Evolutionary conservation across 1,140 invertebrate species (phyloP).

Genomic region (Lethrus apterus): DNA sequence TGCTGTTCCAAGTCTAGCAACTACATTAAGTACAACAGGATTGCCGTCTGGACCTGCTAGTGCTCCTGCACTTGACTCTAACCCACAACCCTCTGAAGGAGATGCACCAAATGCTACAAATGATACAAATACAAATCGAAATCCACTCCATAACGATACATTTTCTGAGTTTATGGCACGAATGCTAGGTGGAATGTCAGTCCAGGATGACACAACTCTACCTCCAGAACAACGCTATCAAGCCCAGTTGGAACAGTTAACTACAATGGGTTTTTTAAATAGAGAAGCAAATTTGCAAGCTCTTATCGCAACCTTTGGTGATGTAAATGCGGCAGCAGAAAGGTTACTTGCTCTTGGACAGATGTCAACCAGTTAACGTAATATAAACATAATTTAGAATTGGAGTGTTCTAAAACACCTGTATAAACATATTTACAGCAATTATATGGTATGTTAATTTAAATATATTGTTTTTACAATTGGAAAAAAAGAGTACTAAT

Average conservation of each 20-base stretch:
- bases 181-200: conserved; percentile 65
- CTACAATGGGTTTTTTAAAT: conserved; percentile 96
- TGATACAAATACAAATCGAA: background rate
- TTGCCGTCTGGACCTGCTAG: conserved; percentile 1
- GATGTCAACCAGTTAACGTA: conserved; percentile 71
- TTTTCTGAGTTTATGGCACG: conserved; percentile 67
- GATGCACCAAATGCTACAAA: too few species aligned
- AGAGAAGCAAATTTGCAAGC: conserved; percentile 96
- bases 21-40: conserved; percentile 17
- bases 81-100: too few species aligned
- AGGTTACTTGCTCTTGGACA: conserved; percentile 74
- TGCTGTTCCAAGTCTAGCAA: conserved; percentile 71
- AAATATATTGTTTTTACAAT: too few species aligned
- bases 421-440: too few species aligned
- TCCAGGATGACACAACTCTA: conserved; percentile 42
- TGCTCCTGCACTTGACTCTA: conserved; percentile 4
- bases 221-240: conserved; percentile 95
- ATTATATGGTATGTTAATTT: too few species aligned
- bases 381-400: too few species aligned
- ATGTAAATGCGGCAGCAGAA: conserved; percentile 94
- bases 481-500: too few species aligned
- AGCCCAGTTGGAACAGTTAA: conserved; percentile 87
- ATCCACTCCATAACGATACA: background rate
- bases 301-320: conserved; percentile 89
- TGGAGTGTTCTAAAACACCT: too few species aligned